Evolutionary conservation across 2,888 invertebrate species (phyloP).

Genomic region (Eupithecia inturbata): DNA sequence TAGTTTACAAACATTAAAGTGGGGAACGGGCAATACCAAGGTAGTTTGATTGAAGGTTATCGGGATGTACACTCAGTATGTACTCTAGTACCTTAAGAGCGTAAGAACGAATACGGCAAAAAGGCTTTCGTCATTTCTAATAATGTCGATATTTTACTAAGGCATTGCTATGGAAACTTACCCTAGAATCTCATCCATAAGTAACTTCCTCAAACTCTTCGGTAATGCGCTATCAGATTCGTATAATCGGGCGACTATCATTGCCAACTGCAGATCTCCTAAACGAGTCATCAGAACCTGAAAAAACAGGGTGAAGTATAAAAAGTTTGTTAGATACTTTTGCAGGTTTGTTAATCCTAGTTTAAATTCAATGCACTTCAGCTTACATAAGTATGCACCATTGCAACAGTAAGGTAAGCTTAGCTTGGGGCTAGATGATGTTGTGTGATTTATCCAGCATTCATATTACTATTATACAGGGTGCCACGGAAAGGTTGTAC

Average conservation of each 20-base stretch:
- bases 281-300: slow-evolving; percentile 94
- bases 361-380: no score
- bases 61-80: no score
- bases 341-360: background rate
- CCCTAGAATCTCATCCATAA: slow-evolving; percentile 92
- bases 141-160: background rate
- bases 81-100: no score
- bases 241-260: slow-evolving; percentile 96
- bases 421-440: no score
- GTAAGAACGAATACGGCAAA: background rate
- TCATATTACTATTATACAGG: no score
- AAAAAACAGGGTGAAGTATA: slow-evolving; percentile 24
- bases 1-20: background rate
- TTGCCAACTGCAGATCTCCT: slow-evolving; percentile 97
- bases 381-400: no score
- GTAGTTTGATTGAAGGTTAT: no score
- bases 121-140: background rate
- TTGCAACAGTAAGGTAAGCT: background rate
- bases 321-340: background rate
- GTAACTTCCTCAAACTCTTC: slow-evolving; percentile 88
- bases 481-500: no score
- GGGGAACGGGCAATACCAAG: no score
- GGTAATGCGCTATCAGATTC: slow-evolving; percentile 91
- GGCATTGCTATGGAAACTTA: slow-evolving; percentile 49
- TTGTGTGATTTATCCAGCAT: no score